These are phyloP conservation scores for Neodon shergylaensis DNA, from an alignment of 2,113 vertebrate genomes.

Conservation along the genomic window DNA sequence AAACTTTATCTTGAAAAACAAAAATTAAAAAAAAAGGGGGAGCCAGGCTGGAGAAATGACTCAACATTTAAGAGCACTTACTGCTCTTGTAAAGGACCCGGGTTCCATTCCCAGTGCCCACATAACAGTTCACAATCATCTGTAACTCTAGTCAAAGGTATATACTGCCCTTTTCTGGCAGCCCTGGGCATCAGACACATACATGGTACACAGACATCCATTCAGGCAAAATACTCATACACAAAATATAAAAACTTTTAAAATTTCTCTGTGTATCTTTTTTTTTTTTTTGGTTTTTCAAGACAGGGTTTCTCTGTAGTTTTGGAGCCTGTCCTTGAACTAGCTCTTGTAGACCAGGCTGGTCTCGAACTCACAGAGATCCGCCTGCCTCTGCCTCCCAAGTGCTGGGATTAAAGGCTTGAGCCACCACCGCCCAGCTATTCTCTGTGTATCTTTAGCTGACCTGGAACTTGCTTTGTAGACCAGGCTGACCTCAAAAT, in stretches of 20 bases:
- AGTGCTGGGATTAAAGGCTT: too few relatives aligned
- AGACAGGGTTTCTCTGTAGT: too few relatives aligned
- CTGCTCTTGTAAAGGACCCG: background rate
- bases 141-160: background rate
- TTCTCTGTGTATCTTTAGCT: background rate
- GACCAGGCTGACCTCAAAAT: background rate
- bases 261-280: background rate
- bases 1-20: background rate
- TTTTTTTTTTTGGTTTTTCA: too few relatives aligned
- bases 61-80: background rate
- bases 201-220: background rate
- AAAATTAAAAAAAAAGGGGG: background rate
- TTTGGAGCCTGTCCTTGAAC: too few relatives aligned
- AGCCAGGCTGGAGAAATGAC: background rate
- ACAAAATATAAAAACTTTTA: background rate
- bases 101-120: background rate
- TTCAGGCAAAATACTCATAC: background rate
- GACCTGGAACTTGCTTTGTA: background rate
- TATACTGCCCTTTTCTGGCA: background rate
- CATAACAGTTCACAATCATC: background rate
- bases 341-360: too few relatives aligned
- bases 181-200: background rate
- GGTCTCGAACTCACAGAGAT: too few relatives aligned
- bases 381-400: too few relatives aligned
- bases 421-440: background rate